These are phyloP conservation scores for Chaetoderma sp. DNA, from an alignment of 2,888 invertebrate species.

Conservation along the genomic window DNA sequence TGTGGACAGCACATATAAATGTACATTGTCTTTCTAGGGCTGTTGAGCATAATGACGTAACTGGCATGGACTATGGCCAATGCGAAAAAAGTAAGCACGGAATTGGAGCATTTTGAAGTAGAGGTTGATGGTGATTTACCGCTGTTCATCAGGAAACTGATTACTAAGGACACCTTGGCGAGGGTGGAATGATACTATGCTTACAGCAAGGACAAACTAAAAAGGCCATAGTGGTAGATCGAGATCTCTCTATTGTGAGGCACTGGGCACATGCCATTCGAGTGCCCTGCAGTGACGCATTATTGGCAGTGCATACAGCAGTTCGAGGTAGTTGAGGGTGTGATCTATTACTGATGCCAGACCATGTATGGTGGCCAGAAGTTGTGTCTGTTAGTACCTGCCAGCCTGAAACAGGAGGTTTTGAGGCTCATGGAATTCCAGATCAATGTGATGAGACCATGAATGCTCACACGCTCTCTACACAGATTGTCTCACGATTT, in stretches of 20 bases:
- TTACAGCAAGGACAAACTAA: no score
- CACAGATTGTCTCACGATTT: background rate
- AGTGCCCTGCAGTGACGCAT: no score
- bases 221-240: no score
- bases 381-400: conserved; percentile 4
- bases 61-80: no score
- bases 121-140: conserved; percentile 5
- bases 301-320: background rate
- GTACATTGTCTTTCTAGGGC: no score
- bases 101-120: background rate
- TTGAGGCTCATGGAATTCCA: background rate
- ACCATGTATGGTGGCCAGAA: background rate
- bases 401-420: background rate
- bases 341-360: conserved; percentile 12
- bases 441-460: background rate
- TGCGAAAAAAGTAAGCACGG: background rate
- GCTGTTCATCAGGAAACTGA: background rate
- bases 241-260: no score
- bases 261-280: no score
- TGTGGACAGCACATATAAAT: no score
- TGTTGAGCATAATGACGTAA: no score
- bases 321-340: background rate
- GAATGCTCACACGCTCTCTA: background rate
- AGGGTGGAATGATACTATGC: no score
- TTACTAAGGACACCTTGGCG: background rate